Conservation (phyloP, 2,888 invertebrate species). For the Tetragonisca angustula region DNA sequence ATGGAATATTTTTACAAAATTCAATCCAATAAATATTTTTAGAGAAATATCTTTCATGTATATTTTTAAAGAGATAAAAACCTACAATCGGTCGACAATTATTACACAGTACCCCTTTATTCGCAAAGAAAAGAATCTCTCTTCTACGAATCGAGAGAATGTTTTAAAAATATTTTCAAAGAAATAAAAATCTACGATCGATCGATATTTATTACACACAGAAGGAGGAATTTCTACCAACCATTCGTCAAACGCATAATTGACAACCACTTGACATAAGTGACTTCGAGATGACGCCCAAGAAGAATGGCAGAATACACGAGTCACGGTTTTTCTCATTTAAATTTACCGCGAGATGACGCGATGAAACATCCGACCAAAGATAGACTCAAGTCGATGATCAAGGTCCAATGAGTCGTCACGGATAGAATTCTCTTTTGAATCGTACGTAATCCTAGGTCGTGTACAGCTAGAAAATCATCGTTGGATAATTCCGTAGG, state of each 20-base stretch:
- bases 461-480: background rate
- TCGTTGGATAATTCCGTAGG: background rate
- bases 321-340: conserved; percentile 40
- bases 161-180: too few relatives aligned
- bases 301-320: conserved; percentile 17
- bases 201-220: background rate
- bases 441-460: background rate
- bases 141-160: too few relatives aligned
- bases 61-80: too few relatives aligned
- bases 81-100: too few relatives aligned
- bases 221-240: too few relatives aligned
- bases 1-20: too few relatives aligned
- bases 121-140: too few relatives aligned
- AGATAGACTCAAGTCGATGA: background rate
- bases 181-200: too few relatives aligned
- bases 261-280: background rate
- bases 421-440: background rate
- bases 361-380: background rate
- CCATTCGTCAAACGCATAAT: too few relatives aligned
- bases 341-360: conserved; percentile 24
- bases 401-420: background rate
- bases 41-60: too few relatives aligned
- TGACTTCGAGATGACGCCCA: conserved; percentile 31
- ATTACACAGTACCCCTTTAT: too few relatives aligned
- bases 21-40: too few relatives aligned